phyloP scores from a whole-genome alignment of 2,113 vertebrate species.

The Chamaea fasciata region DNA sequence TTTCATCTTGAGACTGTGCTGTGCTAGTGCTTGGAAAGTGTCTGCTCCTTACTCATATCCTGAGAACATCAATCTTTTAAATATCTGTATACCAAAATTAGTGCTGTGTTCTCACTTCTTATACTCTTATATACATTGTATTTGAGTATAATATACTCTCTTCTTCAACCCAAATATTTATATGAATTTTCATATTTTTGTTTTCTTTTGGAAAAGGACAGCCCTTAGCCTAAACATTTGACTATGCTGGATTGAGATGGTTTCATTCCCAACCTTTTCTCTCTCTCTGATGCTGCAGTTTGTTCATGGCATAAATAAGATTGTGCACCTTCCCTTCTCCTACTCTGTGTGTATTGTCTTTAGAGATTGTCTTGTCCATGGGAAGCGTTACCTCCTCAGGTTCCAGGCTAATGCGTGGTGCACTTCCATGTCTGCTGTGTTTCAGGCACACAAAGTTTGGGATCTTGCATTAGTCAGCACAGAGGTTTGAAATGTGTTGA shows the following conservation, averaged over 20 bases:
- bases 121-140: background rate
- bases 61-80: background rate
- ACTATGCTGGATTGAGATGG: background rate
- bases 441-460: background rate
- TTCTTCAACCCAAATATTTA: background rate
- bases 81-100: background rate
- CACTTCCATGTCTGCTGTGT: background rate
- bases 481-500: background rate
- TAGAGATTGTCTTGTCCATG: background rate
- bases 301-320: background rate
- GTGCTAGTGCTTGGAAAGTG: background rate
- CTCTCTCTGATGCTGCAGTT: background rate
- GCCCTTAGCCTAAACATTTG: background rate
- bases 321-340: background rate
- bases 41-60: background rate
- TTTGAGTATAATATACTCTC: background rate
- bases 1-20: background rate
- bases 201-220: background rate
- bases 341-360: background rate
- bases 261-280: background rate
- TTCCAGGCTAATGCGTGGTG: background rate
- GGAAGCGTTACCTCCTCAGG: background rate
- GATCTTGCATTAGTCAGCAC: accelerated
- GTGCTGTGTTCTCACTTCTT: background rate
- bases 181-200: background rate